Conservation (phyloP, 1,140 invertebrate genomes). For the Pomacea maculata region DNA sequence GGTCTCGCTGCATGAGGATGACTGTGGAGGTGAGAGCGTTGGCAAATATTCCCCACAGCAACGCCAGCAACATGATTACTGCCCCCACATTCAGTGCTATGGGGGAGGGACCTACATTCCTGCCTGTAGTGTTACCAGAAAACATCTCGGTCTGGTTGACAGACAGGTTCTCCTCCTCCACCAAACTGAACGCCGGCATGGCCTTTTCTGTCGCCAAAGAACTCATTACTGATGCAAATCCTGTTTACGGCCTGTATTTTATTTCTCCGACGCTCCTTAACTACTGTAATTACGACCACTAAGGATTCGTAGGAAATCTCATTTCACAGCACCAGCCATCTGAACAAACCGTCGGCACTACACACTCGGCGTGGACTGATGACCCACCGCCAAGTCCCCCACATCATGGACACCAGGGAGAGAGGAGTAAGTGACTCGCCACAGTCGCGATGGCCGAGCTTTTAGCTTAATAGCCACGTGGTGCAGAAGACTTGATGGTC, state of each 20-base stretch:
- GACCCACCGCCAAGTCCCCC: not conserved
- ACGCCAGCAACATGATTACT: constrained; percentile 51
- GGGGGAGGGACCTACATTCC: constrained; percentile 36
- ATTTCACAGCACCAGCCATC: not conserved
- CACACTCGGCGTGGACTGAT: not conserved
- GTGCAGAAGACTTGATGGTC: too few relatives aligned
- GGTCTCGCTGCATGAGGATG: constrained; percentile 46
- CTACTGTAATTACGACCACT: not conserved
- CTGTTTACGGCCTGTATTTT: not conserved
- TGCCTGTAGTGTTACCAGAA: not conserved
- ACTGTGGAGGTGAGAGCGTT: constrained; percentile 54
- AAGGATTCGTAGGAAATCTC: not conserved
- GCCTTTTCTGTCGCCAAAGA: constrained; percentile 17
- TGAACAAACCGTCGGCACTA: not conserved
- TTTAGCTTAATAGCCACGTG: too few relatives aligned
- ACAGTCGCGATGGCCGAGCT: too few relatives aligned
- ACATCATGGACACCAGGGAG: too few relatives aligned
- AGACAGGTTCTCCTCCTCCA: not conserved
- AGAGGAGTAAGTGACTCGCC: too few relatives aligned
- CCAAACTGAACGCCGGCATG: not conserved
- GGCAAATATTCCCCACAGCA: constrained; percentile 51
- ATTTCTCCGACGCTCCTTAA: not conserved
- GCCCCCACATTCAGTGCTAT: constrained; percentile 51
- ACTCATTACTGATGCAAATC: constrained; percentile 3
- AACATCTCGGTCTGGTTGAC: not conserved